phyloP scores from a whole-genome alignment of 2,888 invertebrate species.

The Gastrophysa polygoni region DNA sequence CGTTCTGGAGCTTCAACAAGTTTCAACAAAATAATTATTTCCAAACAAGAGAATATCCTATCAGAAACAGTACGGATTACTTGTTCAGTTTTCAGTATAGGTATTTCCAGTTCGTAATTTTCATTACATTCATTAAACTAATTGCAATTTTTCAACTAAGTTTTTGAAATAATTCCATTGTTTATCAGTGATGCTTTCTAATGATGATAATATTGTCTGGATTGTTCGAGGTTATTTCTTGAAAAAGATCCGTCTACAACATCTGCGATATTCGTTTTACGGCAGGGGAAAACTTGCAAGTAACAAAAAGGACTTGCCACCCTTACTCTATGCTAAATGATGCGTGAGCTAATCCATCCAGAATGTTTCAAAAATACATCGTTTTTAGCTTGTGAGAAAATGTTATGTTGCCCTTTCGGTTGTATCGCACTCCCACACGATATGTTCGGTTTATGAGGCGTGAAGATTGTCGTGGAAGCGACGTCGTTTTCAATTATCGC shows the following conservation, averaged over 20 bases:
- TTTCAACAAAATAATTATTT: no score
- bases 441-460: constrained; percentile 9
- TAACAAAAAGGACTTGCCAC: constrained; percentile 32
- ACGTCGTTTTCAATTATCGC: not conserved
- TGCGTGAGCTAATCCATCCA: constrained; percentile 41
- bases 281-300: constrained; percentile 23
- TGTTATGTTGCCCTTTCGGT: constrained; percentile 21
- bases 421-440: not conserved
- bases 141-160: not conserved
- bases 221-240: no score
- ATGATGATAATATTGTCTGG: no score
- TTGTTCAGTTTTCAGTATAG: not conserved
- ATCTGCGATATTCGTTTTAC: not conserved
- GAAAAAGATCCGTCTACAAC: not conserved
- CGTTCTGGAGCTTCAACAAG: no score
- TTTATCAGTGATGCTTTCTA: no score
- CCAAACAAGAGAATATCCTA: no score
- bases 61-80: not conserved
- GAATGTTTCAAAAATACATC: constrained; percentile 40
- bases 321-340: constrained; percentile 46
- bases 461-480: constrained; percentile 12
- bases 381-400: constrained; percentile 28
- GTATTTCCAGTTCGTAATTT: not conserved
- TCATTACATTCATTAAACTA: not conserved
- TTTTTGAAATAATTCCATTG: not conserved